These are phyloP conservation scores for Apteryx mantelli DNA, from an alignment of 2,113 vertebrate genomes.

Conservation along the genomic window DNA sequence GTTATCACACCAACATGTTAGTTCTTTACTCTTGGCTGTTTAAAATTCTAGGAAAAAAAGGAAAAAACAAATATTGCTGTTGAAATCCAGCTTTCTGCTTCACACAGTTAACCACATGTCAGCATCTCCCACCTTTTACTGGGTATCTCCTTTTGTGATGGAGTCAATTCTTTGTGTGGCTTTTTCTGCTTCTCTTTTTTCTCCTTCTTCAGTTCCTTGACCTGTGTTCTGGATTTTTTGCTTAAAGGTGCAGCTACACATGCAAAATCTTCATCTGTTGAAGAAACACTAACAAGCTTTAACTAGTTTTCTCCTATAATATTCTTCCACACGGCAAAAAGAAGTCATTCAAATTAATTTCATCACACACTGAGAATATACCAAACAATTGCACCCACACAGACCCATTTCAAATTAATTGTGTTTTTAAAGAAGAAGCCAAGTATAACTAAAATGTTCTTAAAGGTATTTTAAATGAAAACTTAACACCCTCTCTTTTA, in stretches of 20 bases:
- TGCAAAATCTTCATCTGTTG: constrained; percentile 90
- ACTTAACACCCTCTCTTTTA: not conserved
- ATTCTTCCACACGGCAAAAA: not conserved
- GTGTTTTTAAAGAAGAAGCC: not conserved
- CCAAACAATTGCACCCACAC: not conserved
- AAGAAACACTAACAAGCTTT: not conserved
- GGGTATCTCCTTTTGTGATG: constrained; percentile 33
- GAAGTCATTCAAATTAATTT: not conserved
- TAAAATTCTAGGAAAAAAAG: not conserved
- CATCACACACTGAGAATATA: not conserved
- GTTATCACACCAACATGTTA: not conserved
- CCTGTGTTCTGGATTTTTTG: constrained; percentile 81
- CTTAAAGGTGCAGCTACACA: constrained; percentile 74
- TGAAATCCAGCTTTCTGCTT: not conserved
- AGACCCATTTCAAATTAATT: not conserved
- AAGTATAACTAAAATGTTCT: not conserved
- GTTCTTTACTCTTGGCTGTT: not conserved
- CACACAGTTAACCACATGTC: not conserved
- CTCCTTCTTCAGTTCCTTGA: constrained; percentile 68
- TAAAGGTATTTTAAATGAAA: not conserved
- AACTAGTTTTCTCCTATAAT: not conserved
- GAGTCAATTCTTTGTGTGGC: constrained; percentile 62
- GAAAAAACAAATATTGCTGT: not conserved
- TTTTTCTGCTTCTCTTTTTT: constrained; percentile 73
- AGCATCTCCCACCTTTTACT: constrained; percentile 79